Percentiles rank a stretch among this genome's conserved stretches.
Conservation (phyloP, 2,113 vertebrate genomes). For the Peromyscus leucopus region DNA sequence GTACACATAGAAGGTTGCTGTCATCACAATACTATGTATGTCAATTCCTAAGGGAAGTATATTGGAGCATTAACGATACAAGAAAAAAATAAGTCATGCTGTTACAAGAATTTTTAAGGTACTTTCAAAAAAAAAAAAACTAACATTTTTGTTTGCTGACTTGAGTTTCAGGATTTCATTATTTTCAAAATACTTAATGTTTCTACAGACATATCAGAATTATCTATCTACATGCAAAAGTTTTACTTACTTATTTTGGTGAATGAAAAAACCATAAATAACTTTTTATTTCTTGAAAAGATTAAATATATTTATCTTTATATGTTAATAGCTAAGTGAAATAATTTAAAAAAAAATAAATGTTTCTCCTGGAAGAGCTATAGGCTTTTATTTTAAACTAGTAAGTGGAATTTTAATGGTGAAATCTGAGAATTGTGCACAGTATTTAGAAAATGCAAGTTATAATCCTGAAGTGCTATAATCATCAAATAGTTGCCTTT, state of each 20-base stretch:
- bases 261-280: background rate
- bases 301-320: background rate
- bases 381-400: constrained; percentile 68
- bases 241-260: constrained; percentile 53
- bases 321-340: constrained; percentile 56
- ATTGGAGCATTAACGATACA: constrained; percentile 29
- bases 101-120: constrained; percentile 37
- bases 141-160: constrained; percentile 52
- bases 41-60: constrained; percentile 27
- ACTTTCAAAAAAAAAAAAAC: background rate
- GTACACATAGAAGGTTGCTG: background rate
- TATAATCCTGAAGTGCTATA: constrained; percentile 73
- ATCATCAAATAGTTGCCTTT: constrained; percentile 69
- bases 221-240: constrained; percentile 22
- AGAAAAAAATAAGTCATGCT: constrained; percentile 23
- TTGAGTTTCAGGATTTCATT: constrained; percentile 49
- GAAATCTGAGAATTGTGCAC: constrained; percentile 69
- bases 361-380: constrained; percentile 53
- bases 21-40: constrained; percentile 24
- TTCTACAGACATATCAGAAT: constrained; percentile 46
- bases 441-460: constrained; percentile 74
- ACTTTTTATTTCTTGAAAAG: background rate
- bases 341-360: constrained; percentile 49
- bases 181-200: constrained; percentile 47
- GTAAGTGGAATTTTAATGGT: constrained; percentile 59